Evolutionary conservation across 1,140 invertebrate genomes (phyloP), one percentile per base, ranked within the genome.

Genomic region (Phocides pigmalion): DNA sequence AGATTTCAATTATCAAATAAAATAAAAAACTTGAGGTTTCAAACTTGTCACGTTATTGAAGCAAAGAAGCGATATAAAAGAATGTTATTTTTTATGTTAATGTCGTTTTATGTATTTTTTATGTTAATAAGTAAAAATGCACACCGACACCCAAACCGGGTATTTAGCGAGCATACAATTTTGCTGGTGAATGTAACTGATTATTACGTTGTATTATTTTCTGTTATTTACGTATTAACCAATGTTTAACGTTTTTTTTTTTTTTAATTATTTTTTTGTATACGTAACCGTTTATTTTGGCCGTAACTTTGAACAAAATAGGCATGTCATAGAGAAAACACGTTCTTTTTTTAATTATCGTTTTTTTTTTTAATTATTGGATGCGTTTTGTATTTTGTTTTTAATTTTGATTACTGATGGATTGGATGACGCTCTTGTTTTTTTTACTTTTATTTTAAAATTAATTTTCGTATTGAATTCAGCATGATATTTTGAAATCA

Each of bases 111-210:
- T n/a, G n/a, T n/a, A n/a, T n/a, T n/a, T 3, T 22, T 3, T 3
- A 22, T 3, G 20, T 3, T 22, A 22, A 22, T 3, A 22, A 22
- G 2, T 22, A 28, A 4, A 28, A 1, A 3, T 41, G 16, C 19
- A 20, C 73, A 83, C 81, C 77, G 83, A 87, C 79, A 82, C 75
- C 76, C 68, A 62, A 76, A 74, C 76, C 68, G 25, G 50, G 19
- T 74, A 76, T 75, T 72, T 63, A 51, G 76, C 81, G 80, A 79
- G 80, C 69, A 63, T 82, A 79, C 67, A 76, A 73, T 72, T 68
- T 70, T 77, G 75, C 72, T 79, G 72, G 74, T 80, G 75, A 79
- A 84, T 80, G 74, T 84, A 59, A 39, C n/a, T 74, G 32, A 76
- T 78, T 61, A 72, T 32, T 32, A 32, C 9, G 28, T 32, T 28